Evolutionary conservation across 2,888 invertebrate genomes (phyloP).

Genomic region (Galeruca laticollis): DNA sequence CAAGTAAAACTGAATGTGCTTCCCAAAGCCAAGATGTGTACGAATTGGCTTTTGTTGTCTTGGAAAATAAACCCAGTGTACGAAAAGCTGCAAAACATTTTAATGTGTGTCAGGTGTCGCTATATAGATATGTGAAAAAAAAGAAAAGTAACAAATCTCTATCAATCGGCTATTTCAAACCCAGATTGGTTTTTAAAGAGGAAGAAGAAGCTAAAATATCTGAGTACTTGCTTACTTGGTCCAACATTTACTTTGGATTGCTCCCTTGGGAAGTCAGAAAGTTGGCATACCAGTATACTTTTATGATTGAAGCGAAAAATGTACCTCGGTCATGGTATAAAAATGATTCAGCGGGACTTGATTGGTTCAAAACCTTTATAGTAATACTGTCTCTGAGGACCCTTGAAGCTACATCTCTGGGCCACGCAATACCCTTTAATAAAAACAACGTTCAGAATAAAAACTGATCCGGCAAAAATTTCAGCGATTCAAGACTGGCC

Average conservation of each 20-base stretch:
- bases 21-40: too few relatives aligned
- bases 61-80: too few relatives aligned
- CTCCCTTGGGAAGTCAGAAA: not conserved
- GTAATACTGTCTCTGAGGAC: not conserved
- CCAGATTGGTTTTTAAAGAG: too few relatives aligned
- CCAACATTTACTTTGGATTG: conserved; percentile 11
- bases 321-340: not conserved
- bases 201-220: conserved; percentile 7
- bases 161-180: too few relatives aligned
- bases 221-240: conserved; percentile 14
- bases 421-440: not conserved
- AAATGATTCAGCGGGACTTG: not conserved
- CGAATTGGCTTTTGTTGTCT: too few relatives aligned
- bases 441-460: not conserved
- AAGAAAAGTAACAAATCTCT: too few relatives aligned
- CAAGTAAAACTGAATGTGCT: too few relatives aligned
- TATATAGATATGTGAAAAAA: too few relatives aligned
- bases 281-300: conserved; percentile 8
- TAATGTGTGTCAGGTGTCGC: too few relatives aligned
- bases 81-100: too few relatives aligned
- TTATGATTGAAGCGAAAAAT: not conserved
- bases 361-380: conserved; percentile 10
- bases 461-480: too few relatives aligned
- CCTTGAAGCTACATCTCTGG: not conserved
- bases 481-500: too few relatives aligned